A percentile compares a stretch with the other conserved stretches of the same genome.
Evolutionary conservation across 2,888 invertebrate genomes (phyloP).

Genomic region (Diaperis boleti): DNA sequence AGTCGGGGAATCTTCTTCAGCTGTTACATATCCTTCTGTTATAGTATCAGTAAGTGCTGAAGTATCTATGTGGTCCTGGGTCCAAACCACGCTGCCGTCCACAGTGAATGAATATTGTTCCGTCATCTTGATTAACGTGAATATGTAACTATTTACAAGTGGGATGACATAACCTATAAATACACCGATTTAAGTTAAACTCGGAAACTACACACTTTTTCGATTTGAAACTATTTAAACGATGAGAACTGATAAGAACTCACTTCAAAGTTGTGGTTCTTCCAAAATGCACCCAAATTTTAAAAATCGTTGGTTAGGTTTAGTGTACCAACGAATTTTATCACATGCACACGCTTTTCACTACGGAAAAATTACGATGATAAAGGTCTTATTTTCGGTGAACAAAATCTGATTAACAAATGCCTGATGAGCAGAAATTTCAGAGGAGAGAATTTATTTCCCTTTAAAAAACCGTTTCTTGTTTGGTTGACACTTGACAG

Average conservation of each 20-base stretch:
- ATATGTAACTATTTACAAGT: neutral
- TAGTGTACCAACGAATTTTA: neutral
- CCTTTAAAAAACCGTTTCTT: conserved; percentile 37
- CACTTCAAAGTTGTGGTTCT: neutral
- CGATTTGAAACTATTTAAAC: neutral
- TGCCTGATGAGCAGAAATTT: neutral
- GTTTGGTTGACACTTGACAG: conserved; percentile 35
- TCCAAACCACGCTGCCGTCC: conserved; percentile 15
- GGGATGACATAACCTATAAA: conserved; percentile 15
- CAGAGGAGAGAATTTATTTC: neutral
- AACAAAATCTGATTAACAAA: neutral
- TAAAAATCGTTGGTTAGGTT: neutral
- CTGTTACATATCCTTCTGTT: conserved; percentile 59
- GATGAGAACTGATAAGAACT: neutral
- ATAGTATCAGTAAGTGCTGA: conserved; percentile 53
- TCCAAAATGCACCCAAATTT: neutral
- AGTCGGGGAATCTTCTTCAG: conserved; percentile 57
- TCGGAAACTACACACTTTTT: neutral
- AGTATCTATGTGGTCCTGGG: conserved; percentile 20
- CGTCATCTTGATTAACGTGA: conserved; percentile 21
- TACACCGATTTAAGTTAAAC: neutral
- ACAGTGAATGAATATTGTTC: conserved; percentile 29
- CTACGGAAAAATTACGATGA: neutral
- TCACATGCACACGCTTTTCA: neutral
- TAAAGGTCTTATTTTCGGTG: neutral